Evolutionary conservation across 64 coral and sea anemone genomes (phyloP).

Genomic region (Dendrophyllia cribrosa): DNA sequence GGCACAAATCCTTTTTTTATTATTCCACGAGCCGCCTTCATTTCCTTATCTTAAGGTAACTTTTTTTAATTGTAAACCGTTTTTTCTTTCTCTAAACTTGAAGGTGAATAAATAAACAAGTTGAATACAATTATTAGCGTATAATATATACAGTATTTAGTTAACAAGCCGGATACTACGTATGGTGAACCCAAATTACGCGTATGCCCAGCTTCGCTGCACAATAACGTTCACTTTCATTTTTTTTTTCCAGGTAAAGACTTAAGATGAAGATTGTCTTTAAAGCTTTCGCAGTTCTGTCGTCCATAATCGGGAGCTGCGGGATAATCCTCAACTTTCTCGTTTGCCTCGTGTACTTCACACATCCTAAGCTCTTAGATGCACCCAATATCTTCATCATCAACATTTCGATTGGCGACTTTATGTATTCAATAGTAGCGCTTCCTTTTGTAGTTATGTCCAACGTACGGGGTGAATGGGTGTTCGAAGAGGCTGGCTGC

Average conservation of each 20-base stretch:
- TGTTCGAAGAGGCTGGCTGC: conserved; percentile 37
- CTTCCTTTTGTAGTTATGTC: conserved; percentile 15
- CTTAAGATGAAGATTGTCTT: neutral
- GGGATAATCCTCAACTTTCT: conserved; percentile 38
- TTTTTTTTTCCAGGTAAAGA: neutral
- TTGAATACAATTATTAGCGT: no score
- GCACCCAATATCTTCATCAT: conserved; percentile 46
- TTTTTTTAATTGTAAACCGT: no score
- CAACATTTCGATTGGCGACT: conserved; percentile 48
- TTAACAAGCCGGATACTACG: no score
- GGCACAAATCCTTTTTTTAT: no score
- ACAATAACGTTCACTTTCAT: no score
- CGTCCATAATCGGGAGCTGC: neutral
- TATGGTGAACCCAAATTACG: no score
- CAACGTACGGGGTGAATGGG: conserved; percentile 14
- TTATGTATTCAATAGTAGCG: conserved; percentile 7
- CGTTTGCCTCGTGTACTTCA: conserved; percentile 24
- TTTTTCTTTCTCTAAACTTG: no score
- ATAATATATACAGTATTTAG: no score
- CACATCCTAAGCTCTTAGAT: conserved; percentile 1
- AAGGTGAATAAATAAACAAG: no score
- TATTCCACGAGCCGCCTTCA: no score
- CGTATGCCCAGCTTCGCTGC: no score
- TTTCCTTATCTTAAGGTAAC: no score
- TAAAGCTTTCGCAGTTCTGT: conserved; percentile 5